Conservation (phyloP, 2,797 vertebrate genomes). For the Scarus forsteni region DNA sequence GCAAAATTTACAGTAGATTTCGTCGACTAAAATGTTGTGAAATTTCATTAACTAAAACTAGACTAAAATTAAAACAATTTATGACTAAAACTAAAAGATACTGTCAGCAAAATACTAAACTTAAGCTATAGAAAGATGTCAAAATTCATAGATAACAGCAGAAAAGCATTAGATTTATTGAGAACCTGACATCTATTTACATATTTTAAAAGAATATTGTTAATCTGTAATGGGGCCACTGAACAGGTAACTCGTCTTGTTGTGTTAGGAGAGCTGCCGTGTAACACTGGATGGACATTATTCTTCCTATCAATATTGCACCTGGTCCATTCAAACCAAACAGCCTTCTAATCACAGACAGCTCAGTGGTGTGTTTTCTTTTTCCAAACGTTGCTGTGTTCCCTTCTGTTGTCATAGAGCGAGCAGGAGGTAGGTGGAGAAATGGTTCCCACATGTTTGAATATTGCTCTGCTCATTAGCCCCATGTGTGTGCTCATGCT, state of each 20-base stretch:
- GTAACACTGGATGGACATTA: slow-evolving; percentile 11
- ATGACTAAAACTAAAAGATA: no score
- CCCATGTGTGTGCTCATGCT: slow-evolving; percentile 7
- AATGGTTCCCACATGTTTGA: slow-evolving; percentile 79
- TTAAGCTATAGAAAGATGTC: no score
- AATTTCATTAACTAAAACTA: no score
- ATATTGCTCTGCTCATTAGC: slow-evolving; percentile 72
- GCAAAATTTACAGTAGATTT: no score
- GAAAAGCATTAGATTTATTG: no score
- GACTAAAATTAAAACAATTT: no score
- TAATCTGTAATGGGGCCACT: no score
- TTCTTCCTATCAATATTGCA: slow-evolving; percentile 30
- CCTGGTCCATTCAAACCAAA: slow-evolving; percentile 44
- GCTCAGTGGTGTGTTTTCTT: slow-evolving; percentile 58
- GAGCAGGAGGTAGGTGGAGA: slow-evolving; percentile 57
- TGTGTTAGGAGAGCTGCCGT: neutral
- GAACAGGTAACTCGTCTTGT: neutral
- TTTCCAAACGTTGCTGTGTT: slow-evolving; percentile 58
- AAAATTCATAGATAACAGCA: no score
- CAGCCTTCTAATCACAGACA: slow-evolving; percentile 43
- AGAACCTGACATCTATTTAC: no score
- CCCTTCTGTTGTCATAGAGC: slow-evolving; percentile 73
- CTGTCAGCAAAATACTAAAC: no score
- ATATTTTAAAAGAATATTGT: no score
- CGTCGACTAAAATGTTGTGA: no score